Evolutionary conservation across 1,140 invertebrate species (phyloP).

Genomic region (Ericerus pela): DNA sequence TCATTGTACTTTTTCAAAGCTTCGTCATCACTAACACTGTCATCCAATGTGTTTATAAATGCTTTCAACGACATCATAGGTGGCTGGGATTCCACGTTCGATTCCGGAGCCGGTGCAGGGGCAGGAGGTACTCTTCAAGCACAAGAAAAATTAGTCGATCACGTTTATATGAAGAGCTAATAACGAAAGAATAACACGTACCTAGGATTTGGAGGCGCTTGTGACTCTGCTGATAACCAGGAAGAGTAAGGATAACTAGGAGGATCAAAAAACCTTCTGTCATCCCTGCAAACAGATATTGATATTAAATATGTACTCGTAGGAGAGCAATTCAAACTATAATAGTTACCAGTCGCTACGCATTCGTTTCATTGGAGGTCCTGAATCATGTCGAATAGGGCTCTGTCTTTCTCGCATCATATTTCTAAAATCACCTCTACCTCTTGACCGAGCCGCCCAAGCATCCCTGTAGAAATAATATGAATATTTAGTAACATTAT

Average conservation of each 20-base stretch:
- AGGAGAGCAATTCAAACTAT: too few species aligned
- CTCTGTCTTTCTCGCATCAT: constrained; percentile 46
- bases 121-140: constrained; percentile 5
- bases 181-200: background rate
- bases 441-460: constrained; percentile 40
- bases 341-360: constrained; percentile 48
- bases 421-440: constrained; percentile 33
- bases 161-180: background rate
- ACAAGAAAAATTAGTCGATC: constrained; percentile 5
- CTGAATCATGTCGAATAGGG: constrained; percentile 48
- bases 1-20: constrained; percentile 95
- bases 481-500: background rate
- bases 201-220: constrained; percentile 16
- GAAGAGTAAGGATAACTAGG: constrained; percentile 14
- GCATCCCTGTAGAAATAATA: constrained; percentile 35
- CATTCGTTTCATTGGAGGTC: constrained; percentile 63
- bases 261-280: constrained; percentile 19
- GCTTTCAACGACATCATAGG: constrained; percentile 96
- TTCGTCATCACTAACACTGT: constrained; percentile 92
- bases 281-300: constrained; percentile 27
- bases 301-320: background rate
- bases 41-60: constrained; percentile 90
- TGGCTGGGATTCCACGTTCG: constrained; percentile 53
- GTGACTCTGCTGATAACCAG: constrained; percentile 14
- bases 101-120: constrained; percentile 6